Base-by-base conservation (phyloP, 2,797 vertebrate species). In the Leptatherina wallacei region DNA sequence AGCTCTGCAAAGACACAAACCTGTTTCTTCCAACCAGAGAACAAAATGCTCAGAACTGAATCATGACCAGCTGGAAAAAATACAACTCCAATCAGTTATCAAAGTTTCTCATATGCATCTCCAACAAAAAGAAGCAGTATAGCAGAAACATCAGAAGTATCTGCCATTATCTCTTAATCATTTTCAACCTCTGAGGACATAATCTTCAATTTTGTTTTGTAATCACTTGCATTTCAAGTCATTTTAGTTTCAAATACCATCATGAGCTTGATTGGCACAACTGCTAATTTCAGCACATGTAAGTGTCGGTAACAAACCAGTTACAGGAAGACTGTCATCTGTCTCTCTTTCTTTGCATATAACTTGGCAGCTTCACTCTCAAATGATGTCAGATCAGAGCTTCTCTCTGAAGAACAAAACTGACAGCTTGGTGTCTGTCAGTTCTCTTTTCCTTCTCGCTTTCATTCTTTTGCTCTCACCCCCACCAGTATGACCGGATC, bases 381-480 rank as follows among this genome's bases (percentile, higher is more conserved):
- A 60, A 73, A 84, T 78, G 61, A 71, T 87, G 80, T 84, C 77
- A 83, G 80, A 82, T 71, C 84, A 74, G 66, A 73, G 61, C 61
- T 14, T 68, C 67, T 78, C 76, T 82, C 79, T 61, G 51, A 69
- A 66, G 73, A 82, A 83, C 84, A 76, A 81, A 84, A 84, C 73
- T 80, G 84, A 91, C 88, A 90, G 82, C 85, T 86, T 65, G 80
- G 63, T 83, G 63, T 79, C 83, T 82, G 80, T 85, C 85, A 83
- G 66, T 18, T 65, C 81, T 75, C 69, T 81, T 64, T 75, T 76
- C 71, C 75, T 78, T 67, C 77, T 74, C 73, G 61, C 47, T 12
- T 59, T 51, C 70, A 69, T 65, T 68, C 57, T 32, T 36, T 52
- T 4, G 9, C 54, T 60, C 33, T 38, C 18, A 59, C 38, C 40